Conservation (phyloP, 2,113 vertebrate genomes). For the Puma concolor region DNA sequence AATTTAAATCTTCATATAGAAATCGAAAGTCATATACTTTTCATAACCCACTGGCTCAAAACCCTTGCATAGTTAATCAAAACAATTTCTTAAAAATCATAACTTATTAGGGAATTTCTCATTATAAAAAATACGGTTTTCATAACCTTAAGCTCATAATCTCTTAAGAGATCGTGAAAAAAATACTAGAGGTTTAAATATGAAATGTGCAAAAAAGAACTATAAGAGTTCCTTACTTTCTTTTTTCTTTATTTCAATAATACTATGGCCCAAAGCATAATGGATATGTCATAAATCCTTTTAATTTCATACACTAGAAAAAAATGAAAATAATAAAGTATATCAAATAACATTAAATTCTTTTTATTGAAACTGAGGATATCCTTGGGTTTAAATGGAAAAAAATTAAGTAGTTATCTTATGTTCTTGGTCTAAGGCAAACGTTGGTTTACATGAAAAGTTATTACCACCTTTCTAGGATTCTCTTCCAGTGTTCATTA, state of each 20-base stretch:
- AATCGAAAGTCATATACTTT: neutral
- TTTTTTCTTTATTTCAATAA: neutral
- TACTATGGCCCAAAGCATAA: neutral
- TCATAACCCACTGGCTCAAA: neutral
- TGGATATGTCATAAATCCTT: neutral
- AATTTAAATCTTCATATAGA: neutral
- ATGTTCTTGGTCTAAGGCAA: neutral
- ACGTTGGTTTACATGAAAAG: neutral
- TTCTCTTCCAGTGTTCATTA: neutral
- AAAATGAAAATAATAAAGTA: constrained; percentile 36
- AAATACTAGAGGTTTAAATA: neutral
- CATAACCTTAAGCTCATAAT: neutral
- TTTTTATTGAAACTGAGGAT: neutral
- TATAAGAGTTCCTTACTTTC: too few relatives aligned
- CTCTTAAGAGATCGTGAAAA: neutral
- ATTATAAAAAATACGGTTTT: neutral
- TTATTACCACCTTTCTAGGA: neutral
- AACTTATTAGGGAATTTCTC: neutral
- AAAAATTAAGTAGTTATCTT: neutral
- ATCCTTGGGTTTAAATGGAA: neutral
- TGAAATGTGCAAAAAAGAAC: neutral
- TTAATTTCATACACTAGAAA: neutral
- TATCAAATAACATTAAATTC: neutral
- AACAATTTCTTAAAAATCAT: neutral
- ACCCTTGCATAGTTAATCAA: neutral